Conservation (phyloP, 2,888 invertebrate genomes). For the Drosophila pegasa region DNA sequence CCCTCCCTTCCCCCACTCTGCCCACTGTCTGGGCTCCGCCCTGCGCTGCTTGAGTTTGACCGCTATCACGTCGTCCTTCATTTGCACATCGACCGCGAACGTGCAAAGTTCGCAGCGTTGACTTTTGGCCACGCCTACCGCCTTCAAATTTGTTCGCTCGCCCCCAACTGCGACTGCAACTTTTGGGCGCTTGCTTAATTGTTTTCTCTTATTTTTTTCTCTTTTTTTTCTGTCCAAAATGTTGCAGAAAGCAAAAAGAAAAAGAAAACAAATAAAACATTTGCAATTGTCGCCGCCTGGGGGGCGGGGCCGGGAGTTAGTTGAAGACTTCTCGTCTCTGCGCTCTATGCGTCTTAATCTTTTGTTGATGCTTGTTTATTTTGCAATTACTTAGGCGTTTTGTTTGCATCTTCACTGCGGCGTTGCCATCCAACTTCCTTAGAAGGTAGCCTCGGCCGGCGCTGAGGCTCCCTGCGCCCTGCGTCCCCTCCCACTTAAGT, state of each 20-base stretch:
- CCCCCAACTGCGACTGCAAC: conserved; percentile 5
- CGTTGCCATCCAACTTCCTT: conserved; percentile 37
- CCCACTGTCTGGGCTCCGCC: too few species aligned
- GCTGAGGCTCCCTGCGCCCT: not conserved
- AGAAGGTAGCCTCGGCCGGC: not conserved
- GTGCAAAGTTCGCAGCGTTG: conserved; percentile 56
- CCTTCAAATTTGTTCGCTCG: conserved; percentile 1
- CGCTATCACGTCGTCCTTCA: conserved; percentile 71
- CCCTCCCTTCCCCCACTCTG: not conserved
- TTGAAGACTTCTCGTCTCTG: conserved; percentile 14
- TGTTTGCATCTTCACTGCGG: conserved; percentile 81
- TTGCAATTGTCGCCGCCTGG: conserved; percentile 65
- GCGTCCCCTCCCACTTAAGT: conserved; percentile 35
- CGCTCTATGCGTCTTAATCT: conserved; percentile 77
- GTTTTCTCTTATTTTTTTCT: conserved; percentile 43
- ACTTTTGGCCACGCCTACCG: conserved; percentile 43
- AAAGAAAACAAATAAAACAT: conserved; percentile 65
- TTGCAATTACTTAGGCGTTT: conserved; percentile 83
- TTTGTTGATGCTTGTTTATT: conserved; percentile 83
- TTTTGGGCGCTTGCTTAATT: conserved; percentile 56
- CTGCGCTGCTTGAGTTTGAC: too few species aligned
- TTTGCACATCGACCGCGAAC: conserved; percentile 79
- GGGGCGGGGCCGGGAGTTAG: not conserved
- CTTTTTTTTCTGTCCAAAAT: conserved; percentile 24
- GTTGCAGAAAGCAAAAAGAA: conserved; percentile 14